phyloP scores from a whole-genome alignment of 2,888 invertebrate species.

The Argyresthia goedartella region DNA sequence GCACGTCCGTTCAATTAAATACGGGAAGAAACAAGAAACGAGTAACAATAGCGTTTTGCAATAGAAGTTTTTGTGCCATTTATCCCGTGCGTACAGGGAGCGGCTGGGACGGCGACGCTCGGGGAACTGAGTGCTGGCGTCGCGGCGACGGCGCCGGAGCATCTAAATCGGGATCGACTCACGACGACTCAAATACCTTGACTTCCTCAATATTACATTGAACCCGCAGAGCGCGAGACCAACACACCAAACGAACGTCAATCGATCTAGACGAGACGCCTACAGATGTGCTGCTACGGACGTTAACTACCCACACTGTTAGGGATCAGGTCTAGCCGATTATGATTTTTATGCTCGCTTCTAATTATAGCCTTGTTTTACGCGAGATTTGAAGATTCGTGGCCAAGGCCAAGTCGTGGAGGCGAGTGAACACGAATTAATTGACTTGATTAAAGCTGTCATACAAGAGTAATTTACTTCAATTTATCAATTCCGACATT shows the following conservation, averaged over 20 bases:
- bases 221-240: constrained; percentile 60
- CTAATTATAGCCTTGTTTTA: background rate
- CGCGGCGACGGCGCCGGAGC: constrained; percentile 63
- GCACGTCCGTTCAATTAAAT: background rate
- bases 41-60: background rate
- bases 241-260: constrained; percentile 63
- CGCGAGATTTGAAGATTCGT: background rate
- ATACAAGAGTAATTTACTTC: background rate
- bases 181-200: constrained; percentile 70
- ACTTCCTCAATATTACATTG: constrained; percentile 72
- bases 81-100: constrained; percentile 34
- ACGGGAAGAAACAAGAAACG: background rate
- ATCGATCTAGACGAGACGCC: constrained; percentile 36
- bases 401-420: background rate
- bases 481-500: background rate
- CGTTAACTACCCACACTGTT: too few relatives aligned
- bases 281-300: constrained; percentile 27
- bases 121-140: constrained; percentile 55
- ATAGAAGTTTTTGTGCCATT: constrained; percentile 30
- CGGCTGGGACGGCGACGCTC: constrained; percentile 59
- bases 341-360: background rate
- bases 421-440: background rate
- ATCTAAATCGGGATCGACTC: constrained; percentile 70
- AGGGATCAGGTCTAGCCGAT: background rate
- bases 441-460: background rate